phyloP scores from a whole-genome alignment of 2,797 vertebrate genomes.

The Eulemur mongoz region DNA sequence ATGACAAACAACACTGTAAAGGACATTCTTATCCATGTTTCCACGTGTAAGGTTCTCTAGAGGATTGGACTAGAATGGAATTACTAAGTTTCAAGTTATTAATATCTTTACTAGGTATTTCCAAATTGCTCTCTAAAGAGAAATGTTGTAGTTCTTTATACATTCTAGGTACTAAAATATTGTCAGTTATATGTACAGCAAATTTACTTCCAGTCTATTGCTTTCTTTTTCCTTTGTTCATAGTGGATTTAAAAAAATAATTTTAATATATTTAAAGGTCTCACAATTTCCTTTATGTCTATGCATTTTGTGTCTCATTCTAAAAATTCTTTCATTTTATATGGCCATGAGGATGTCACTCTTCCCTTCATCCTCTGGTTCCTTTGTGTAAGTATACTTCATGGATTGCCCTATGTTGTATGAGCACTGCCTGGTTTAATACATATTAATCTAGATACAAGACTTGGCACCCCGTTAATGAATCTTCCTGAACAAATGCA shows the following conservation, averaged over 20 bases:
- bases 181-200: neutral
- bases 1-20: neutral
- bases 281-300: neutral
- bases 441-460: neutral
- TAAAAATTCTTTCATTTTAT: neutral
- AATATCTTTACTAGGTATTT: conserved; percentile 46
- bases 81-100: conserved; percentile 25
- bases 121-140: conserved; percentile 45
- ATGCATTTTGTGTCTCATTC: neutral
- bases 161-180: neutral
- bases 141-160: neutral
- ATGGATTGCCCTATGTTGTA: neutral
- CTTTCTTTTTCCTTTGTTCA: conserved; percentile 11
- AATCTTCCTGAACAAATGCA: neutral
- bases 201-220: neutral
- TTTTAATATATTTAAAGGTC: conserved; percentile 25
- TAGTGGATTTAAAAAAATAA: neutral
- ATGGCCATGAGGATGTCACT: neutral
- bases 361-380: neutral
- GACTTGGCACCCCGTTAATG: neutral
- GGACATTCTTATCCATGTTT: conserved; percentile 11
- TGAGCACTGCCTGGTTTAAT: neutral
- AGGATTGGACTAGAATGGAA: neutral
- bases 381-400: neutral
- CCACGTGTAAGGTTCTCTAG: neutral